Evolutionary conservation across 1,140 invertebrate genomes (phyloP), one percentile per base, ranked within the genome.

Genomic region (Drosophila biarmipes): DNA sequence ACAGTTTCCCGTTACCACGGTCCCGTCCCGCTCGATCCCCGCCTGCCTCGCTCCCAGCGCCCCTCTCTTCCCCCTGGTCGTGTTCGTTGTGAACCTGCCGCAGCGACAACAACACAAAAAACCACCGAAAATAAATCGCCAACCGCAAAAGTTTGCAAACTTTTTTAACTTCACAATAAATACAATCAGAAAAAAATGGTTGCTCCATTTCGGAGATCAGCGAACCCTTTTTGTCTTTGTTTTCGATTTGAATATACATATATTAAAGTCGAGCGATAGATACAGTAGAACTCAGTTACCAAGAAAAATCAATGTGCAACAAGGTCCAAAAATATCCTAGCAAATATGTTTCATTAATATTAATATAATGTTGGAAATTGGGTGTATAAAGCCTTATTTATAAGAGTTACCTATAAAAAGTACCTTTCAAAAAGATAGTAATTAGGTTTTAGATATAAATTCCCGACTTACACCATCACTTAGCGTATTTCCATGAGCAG

Each of bases 21-120:
- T 12, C 40, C 29, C 31, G 48, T n/a, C 40, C 29, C 31, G 4
- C 45, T 46, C 43, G 6, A 12, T 6, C 42, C 11, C 19, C 42
- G 11, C 14, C 15, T 10, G 29, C 12, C 34, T 29, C n/a, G 12
- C 17, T 6, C 19, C 29, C 14, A 14, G 8, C n/a, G 6, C 27
- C 37, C 24, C 66, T 52, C 34, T 21, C 55, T 15, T 34, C 42
- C n/a, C 31, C 38, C 21, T 35, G 31, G 69, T 72, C 62, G 51
- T 73, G 62, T 82, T 78, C 58, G 80, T 46, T 69, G 69, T 84
- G 80, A 82, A 82, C 80, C 79, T 82, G 80, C 80, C 61, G 66
- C 80, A 61, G 54, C 61, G 68, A 69, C 59, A 43, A 37, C 11
- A 38, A 54, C 34, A 40, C n/a, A 35, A 51, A 67, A 45, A 75